These are phyloP conservation scores for Agrotis ipsilon DNA, from an alignment of 2,888 invertebrate species.

Conservation along the genomic window DNA sequence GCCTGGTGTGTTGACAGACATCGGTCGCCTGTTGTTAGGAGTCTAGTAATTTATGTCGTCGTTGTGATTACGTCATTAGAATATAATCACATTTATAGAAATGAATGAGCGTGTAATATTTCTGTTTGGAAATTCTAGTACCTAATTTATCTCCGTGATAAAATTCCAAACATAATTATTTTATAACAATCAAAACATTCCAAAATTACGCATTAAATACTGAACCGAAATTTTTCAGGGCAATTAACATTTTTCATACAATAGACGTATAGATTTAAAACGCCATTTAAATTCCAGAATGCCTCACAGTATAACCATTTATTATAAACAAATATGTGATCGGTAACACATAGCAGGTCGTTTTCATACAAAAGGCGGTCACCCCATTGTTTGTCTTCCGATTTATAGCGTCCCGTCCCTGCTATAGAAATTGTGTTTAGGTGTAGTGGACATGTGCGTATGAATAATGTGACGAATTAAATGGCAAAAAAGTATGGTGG, in stretches of 20 bases:
- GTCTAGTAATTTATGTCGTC: too few species aligned
- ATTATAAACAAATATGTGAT: constrained; percentile 78
- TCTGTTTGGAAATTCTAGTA: neutral
- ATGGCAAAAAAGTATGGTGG: neutral
- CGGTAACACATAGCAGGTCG: constrained; percentile 79
- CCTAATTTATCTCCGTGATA: neutral
- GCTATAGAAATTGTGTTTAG: constrained; percentile 55
- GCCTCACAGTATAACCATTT: constrained; percentile 57
- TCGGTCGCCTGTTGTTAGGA: too few species aligned
- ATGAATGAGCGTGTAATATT: too few species aligned
- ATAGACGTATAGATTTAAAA: constrained; percentile 51
- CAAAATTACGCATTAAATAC: constrained; percentile 26
- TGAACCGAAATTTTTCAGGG: constrained; percentile 32
- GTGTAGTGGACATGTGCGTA: constrained; percentile 32
- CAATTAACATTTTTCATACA: constrained; percentile 57
- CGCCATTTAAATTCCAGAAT: constrained; percentile 62
- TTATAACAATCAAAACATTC: constrained; percentile 13
- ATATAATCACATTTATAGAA: too few species aligned
- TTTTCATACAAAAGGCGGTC: constrained; percentile 79
- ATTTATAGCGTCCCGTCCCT: constrained; percentile 75
- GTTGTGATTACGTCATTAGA: too few species aligned
- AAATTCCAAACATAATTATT: constrained; percentile 14
- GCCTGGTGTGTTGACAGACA: too few species aligned
- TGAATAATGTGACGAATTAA: constrained; percentile 1
- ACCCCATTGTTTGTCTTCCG: constrained; percentile 76